Base-by-base conservation (phyloP, 2,888 invertebrate species). In the Pomacea canaliculata region DNA sequence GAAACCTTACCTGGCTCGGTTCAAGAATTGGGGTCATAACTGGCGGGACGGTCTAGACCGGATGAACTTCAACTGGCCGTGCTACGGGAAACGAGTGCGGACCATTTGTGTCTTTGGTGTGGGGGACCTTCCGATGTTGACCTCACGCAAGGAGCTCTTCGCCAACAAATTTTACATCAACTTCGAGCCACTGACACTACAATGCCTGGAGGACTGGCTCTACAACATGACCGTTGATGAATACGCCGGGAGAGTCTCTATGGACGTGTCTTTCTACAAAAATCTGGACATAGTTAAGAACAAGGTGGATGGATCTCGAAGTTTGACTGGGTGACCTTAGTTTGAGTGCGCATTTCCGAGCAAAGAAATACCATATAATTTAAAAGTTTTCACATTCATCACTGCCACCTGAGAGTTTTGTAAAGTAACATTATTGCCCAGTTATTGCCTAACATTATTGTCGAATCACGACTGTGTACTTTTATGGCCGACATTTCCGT, bases 171-270 rank as follows among this genome's bases (percentile, higher is more conserved):
- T 89, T 70, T 79, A 85, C 76, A 27, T 80, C 13, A 81, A 83
- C n/a, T 85, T 79, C 62, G 80, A 87, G 63, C 83, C 85, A 37
- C 70, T 85, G 16, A 81, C 82, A 0, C 76, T 83, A n/a, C 85
- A 88, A 68, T 89, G 89, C 76, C 65, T 89, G 69, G 87, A 87
- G 71, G 85, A 88, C 73, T 79, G 82, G 78, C 83, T 85, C n/a
- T 73, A 76, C n/a, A 81, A 81, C 60, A 78, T 76, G 79, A 80
- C 80, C 0, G 56, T 79, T 27, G 74, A 71, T 3, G 80, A 79
- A 51, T 80, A 80, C 46, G 76, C 76, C 9, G 76, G 76, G 56
- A 68, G 65, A 62, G 63, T 77, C 9, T 19, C 63, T 37, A 71
- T 80, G 8, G 73, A 80, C 37, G 70, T 71, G 4, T 62, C 75